phyloP scores from a whole-genome alignment of 2,113 vertebrate species.

The Syngnathus scovelli region DNA sequence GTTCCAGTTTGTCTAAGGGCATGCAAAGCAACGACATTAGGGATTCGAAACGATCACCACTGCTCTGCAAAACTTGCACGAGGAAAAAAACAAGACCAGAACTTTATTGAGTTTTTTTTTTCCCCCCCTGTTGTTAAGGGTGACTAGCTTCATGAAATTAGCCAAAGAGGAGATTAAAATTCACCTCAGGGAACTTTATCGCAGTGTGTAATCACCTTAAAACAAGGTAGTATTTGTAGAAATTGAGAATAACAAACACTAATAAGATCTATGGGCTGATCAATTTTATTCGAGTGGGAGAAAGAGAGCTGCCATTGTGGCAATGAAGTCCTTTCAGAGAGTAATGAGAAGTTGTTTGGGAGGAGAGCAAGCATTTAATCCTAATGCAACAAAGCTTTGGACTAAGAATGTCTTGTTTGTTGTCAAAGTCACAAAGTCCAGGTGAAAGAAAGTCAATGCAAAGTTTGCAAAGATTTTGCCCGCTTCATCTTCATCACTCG shows the following conservation, averaged over 20 bases:
- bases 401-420: constrained; percentile 45
- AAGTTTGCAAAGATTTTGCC: too few relatives aligned
- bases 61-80: constrained; percentile 13
- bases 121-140: background rate
- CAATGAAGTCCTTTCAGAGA: constrained; percentile 24
- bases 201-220: background rate
- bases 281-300: constrained; percentile 1
- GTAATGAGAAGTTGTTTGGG: constrained; percentile 5
- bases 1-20: constrained; percentile 28
- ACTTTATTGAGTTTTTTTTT: background rate
- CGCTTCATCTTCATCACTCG: background rate
- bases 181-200: background rate
- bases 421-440: constrained; percentile 48
- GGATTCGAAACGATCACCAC: constrained; percentile 21
- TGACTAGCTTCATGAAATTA: background rate
- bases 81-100: background rate
- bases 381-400: constrained; percentile 47
- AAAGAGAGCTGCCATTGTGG: constrained; percentile 9
- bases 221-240: background rate
- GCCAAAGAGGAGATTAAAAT: background rate
- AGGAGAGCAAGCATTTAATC: constrained; percentile 38
- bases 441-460: too few relatives aligned
- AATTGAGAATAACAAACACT: background rate
- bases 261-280: background rate
- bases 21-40: constrained; percentile 21